Base-by-base conservation (phyloP, 2,113 vertebrate genomes). In the Larimichthys polyactis region DNA sequence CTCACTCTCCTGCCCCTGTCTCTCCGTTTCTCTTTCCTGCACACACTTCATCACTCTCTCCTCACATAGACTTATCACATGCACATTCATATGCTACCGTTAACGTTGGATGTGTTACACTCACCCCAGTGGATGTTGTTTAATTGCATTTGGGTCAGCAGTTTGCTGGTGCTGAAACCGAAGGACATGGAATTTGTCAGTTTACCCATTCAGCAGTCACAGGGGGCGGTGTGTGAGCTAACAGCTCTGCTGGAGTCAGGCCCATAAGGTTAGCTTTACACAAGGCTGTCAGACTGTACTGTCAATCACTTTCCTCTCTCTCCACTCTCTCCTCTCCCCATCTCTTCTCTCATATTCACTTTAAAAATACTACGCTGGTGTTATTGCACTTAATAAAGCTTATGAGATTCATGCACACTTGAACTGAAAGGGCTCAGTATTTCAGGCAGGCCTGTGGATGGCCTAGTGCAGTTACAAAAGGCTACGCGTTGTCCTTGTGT, bases 141-240 rank as follows among this genome's bases (percentile, higher is more conserved):
- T 95, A 90, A 94, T 95, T 95, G 94, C 92, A 90, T 95, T 91
- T 93, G 90, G 90, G 88, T 93, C 91, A 93, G 95, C 93, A 92
- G 89, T 93, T 95, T 91, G 82, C 88, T 52, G 71, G 82, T 71
- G 79, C 91, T 93, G 94, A 91, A 94, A 94, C 89, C 85, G 79
- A 92, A 93, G 92, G 92, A 93, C 89, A 74, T 89, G 93, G 95
- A 95, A 95, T 95, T 93, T 95, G 93, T 94, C 94, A 93, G 94
- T 94, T 95, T 95, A 95, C 94, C 92, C 93, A 77, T 94, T 94
- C 90, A 91, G 90, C 94, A 90, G 87, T 85, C 85, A 78, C 89
- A 69, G 90, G 90, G 82, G 80, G 80, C 63, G 85, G 78, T 29
- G 85, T 90, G 90, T 87, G 87, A 92, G 85, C 92, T 86, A 82